Conservation (phyloP, 23 tunicate species). For the Ciona savignyi region DNA sequence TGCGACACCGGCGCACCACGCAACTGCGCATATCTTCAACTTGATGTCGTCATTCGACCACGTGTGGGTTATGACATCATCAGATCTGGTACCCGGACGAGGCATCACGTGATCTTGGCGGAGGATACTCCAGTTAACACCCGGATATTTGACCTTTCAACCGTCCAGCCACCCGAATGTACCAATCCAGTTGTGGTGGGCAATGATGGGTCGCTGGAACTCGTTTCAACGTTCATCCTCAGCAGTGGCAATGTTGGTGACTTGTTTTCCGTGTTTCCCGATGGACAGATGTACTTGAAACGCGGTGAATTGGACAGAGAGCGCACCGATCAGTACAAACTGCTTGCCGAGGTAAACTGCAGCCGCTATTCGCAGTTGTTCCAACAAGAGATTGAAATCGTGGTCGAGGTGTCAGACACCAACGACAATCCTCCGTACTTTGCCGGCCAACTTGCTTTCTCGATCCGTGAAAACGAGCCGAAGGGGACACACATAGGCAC, state of each 20-base stretch:
- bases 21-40: slow-evolving; percentile 8
- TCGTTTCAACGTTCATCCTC: slow-evolving; percentile 3
- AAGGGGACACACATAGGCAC: slow-evolving; percentile 26
- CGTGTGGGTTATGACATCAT: neutral
- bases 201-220: neutral
- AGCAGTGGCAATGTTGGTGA: slow-evolving; percentile 6
- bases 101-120: neutral
- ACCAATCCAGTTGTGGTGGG: neutral
- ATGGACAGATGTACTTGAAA: slow-evolving; percentile 30
- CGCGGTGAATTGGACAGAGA: slow-evolving; percentile 15
- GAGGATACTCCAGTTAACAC: slow-evolving; percentile 23
- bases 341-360: neutral
- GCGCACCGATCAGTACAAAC: neutral
- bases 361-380: neutral
- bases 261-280: slow-evolving; percentile 27
- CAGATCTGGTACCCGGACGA: neutral
- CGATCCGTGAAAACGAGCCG: slow-evolving; percentile 5
- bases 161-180: slow-evolving; percentile 2
- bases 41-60: slow-evolving; percentile 6
- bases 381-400: neutral
- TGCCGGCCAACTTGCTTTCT: neutral
- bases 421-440: slow-evolving; percentile 34
- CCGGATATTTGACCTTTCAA: slow-evolving; percentile 8
- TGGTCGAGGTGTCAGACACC: slow-evolving; percentile 5
- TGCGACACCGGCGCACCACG: slow-evolving; percentile 50